Percentiles rank a stretch among this genome's conserved stretches.
Conservation (phyloP, 1,140 invertebrate genomes). For the Scaptomyza montana region DNA sequence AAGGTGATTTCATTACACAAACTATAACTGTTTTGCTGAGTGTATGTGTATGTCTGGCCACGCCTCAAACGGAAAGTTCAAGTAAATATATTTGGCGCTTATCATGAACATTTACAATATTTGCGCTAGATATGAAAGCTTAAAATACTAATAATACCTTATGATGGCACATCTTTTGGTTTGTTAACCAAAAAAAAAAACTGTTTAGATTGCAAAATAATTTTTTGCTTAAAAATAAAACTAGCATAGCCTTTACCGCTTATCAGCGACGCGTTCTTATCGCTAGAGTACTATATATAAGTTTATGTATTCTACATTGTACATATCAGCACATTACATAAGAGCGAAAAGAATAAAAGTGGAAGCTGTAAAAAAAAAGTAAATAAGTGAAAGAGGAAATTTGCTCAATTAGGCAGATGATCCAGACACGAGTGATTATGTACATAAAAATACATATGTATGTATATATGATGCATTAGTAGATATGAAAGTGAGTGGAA, state of each 20-base stretch:
- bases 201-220: slow-evolving; percentile 6
- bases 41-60: slow-evolving; percentile 7
- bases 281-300: slow-evolving; percentile 36
- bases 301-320: slow-evolving; percentile 27
- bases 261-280: slow-evolving; percentile 65
- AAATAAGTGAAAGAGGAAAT: slow-evolving; percentile 7
- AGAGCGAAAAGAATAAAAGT: slow-evolving; percentile 33
- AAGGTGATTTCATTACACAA: not conserved
- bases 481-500: slow-evolving; percentile 11
- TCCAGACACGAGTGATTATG: not conserved
- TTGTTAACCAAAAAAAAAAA: slow-evolving; percentile 26
- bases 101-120: slow-evolving; percentile 41
- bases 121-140: slow-evolving; percentile 40
- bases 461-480: not conserved
- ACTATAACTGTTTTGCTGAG: not conserved
- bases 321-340: slow-evolving; percentile 59
- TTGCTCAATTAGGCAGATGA: not conserved
- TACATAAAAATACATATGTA: not conserved
- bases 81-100: slow-evolving; percentile 41
- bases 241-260: slow-evolving; percentile 23
- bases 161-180: slow-evolving; percentile 1
- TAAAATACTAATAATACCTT: slow-evolving; percentile 1
- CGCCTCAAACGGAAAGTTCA: slow-evolving; percentile 26
- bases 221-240: slow-evolving; percentile 66
- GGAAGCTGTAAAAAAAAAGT: slow-evolving; percentile 53